Base-by-base conservation (phyloP, 2,888 invertebrate species). In the Calameuta idolon region DNA sequence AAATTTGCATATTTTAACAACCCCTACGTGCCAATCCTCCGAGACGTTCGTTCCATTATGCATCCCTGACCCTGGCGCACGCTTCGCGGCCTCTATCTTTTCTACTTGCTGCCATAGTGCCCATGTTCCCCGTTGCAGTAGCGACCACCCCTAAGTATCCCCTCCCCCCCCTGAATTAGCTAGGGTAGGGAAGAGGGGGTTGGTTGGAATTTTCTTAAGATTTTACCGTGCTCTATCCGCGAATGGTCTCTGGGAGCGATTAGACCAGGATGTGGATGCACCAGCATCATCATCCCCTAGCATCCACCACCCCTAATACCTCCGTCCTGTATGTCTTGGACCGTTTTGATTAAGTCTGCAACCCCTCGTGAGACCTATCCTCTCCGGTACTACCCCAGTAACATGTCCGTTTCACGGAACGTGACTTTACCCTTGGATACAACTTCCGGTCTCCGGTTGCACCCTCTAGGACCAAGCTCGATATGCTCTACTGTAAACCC, bases 1-100 rank as follows among this genome's bases (percentile, higher is more conserved):
- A 77, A 75, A 77, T 77, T 77, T 77, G 71, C 77, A 77, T 77
- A 75, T 75, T 77, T 77, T 77, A 77, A 77, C 77, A 77, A 75
- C 77, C 75, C 69, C 74, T 77, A 77, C 77, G 77, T 77, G 77
- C 75, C 77, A 77, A 77, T 75, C 77, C 75, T 75, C 55, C 71
- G 77, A 77, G 75, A 75, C 75, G 69, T 55, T 69, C 75, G 55
- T 77, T 77, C 74, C 77, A 75, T 77, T 77, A 77, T 77, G 77
- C 77, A 77, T 77, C 69, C 69, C 75, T 74, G 74, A 74, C 75
- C 77, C 31, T 31, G 55, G 55, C 55, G 55, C 55, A 55, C 55
- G 55, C 55, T 55, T 2, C 2, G 9, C 23, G 55, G 23, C 23
- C 55, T 23, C 55, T 23, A 23, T 55, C 55, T 55, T 23, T 9